These are phyloP conservation scores for Oceanodroma tethys DNA, from an alignment of 2,113 vertebrate species.

Conservation along the genomic window DNA sequence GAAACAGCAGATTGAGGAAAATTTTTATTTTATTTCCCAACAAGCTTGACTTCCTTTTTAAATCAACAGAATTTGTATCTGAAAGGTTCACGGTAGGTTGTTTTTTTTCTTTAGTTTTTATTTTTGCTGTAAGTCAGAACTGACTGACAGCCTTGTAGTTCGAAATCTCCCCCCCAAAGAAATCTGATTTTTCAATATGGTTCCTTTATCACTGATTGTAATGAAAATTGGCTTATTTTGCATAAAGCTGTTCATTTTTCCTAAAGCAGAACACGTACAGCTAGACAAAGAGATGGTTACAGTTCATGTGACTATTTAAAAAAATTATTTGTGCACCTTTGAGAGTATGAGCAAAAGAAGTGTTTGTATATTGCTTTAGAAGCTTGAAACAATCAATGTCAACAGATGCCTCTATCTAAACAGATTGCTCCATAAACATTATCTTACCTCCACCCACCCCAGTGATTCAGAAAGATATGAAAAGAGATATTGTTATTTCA, in stretches of 20 bases:
- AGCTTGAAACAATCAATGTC: not conserved
- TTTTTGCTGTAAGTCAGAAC: not conserved
- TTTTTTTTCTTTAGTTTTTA: not conserved
- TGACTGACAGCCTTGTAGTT: not conserved
- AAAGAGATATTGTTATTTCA: not conserved
- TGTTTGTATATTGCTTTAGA: not conserved
- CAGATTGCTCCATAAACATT: not conserved
- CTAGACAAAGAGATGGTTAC: not conserved
- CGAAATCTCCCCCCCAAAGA: not conserved
- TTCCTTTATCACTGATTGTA: not conserved
- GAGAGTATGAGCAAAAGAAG: not conserved
- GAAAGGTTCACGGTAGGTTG: not conserved
- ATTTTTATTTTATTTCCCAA: not conserved
- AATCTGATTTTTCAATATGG: rapidly evolving
- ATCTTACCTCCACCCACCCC: not conserved
- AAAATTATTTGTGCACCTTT: not conserved
- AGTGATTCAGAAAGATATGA: not conserved
- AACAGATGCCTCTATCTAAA: not conserved
- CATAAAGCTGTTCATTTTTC: not conserved
- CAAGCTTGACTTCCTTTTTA: not conserved
- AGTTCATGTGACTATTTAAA: not conserved
- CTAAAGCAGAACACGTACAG: not conserved
- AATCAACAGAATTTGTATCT: not conserved
- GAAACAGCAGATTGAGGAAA: not conserved
- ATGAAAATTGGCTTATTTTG: not conserved